A percentile compares a stretch with the other conserved stretches of the same genome.
Evolutionary conservation across 2,113 vertebrate genomes (phyloP).

Genomic region (Enhydra lutris): DNA sequence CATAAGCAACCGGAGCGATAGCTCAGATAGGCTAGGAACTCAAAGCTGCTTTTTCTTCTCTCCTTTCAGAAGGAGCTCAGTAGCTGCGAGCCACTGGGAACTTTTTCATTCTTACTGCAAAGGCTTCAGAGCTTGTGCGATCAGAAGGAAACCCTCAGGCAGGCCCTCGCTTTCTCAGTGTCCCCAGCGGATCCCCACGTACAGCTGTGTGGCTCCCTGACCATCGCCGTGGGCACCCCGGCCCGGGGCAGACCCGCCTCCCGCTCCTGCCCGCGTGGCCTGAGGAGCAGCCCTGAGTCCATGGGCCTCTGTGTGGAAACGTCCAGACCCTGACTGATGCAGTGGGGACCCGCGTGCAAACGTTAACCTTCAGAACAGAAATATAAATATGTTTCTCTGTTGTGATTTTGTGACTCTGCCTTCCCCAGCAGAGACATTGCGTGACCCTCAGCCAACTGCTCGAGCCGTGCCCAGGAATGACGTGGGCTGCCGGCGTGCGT

Average conservation of each 20-base stretch:
- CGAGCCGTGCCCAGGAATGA: rapidly evolving
- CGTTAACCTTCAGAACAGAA: neutral
- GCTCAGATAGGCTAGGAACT: neutral
- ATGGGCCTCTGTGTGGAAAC: neutral
- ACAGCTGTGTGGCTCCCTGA: neutral
- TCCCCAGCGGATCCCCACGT: rapidly evolving
- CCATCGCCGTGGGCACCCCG: rapidly evolving
- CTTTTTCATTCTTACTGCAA: rapidly evolving
- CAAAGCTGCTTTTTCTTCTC: neutral
- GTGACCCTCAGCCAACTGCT: rapidly evolving
- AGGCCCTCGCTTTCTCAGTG: rapidly evolving
- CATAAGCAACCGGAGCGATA: rapidly evolving
- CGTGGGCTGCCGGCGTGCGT: rapidly evolving
- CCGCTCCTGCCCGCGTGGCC: rapidly evolving
- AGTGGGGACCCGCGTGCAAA: rapidly evolving
- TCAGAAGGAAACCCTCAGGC: rapidly evolving
- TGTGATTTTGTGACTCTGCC: neutral
- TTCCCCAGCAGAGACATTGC: rapidly evolving
- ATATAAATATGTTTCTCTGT: neutral
- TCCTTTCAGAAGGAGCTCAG: neutral
- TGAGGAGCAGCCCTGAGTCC: rapidly evolving
- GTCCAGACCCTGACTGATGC: neutral
- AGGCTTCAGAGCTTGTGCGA: rapidly evolving
- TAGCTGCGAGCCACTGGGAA: neutral
- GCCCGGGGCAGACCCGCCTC: rapidly evolving